These are phyloP conservation scores for Manis crassicaudata DNA, from an alignment of 2,797 vertebrate genomes.

Conservation along the genomic window DNA sequence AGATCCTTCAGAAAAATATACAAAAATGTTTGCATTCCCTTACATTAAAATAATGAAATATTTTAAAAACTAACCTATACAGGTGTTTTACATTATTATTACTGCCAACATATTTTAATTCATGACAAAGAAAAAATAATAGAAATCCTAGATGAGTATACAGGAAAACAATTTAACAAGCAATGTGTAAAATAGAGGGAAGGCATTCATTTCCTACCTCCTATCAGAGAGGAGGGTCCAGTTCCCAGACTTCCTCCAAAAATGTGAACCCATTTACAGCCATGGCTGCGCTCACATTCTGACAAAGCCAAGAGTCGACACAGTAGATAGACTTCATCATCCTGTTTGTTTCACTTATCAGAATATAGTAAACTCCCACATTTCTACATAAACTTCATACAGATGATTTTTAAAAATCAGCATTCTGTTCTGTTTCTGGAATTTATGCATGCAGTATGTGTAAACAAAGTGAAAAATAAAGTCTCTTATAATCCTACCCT, in stretches of 20 bases:
- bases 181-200: neutral
- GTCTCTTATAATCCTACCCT: neutral
- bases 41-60: neutral
- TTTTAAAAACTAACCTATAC: no score
- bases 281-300: accelerated
- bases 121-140: neutral
- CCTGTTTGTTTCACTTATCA: neutral
- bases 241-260: neutral
- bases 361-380: accelerated
- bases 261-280: accelerated
- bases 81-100: neutral
- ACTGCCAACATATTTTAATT: neutral
- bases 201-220: neutral
- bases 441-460: accelerated
- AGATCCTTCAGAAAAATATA: neutral
- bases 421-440: neutral
- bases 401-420: neutral
- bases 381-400: neutral
- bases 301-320: neutral
- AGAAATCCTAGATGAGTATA: neutral
- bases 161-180: neutral
- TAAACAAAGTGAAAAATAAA: neutral
- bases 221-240: accelerated
- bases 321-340: accelerated
- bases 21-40: neutral